Conservation (phyloP, 2,113 vertebrate species). For the Vimba vimba region DNA sequence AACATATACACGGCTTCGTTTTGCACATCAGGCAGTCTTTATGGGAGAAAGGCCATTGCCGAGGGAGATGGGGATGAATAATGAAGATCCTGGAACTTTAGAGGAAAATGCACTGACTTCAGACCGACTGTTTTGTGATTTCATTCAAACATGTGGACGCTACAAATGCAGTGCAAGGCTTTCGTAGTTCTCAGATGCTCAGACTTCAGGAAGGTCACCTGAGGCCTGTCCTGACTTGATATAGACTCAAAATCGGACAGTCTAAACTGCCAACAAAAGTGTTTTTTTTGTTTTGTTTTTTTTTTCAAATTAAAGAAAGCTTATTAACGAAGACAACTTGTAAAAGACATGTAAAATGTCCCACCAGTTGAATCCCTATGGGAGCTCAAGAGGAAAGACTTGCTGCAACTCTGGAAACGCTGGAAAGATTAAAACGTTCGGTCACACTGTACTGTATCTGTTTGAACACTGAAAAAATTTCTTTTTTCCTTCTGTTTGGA, state of each 20-base stretch:
- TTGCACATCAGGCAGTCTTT: constrained; percentile 78
- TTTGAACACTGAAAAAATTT: constrained; percentile 81
- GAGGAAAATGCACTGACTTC: constrained; percentile 49
- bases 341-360: constrained; percentile 4
- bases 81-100: constrained; percentile 17
- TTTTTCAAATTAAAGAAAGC: not conserved
- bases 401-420: constrained; percentile 49
- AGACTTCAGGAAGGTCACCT: constrained; percentile 12
- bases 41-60: constrained; percentile 21
- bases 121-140: constrained; percentile 25
- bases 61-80: constrained; percentile 12
- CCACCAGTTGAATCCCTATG: constrained; percentile 19
- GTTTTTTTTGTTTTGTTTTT: too few relatives aligned
- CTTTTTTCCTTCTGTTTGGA: constrained; percentile 40
- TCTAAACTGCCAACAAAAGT: not conserved
- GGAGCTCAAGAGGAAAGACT: constrained; percentile 15
- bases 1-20: constrained; percentile 68
- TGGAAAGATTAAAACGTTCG: constrained; percentile 73
- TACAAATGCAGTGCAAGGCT: constrained; percentile 21
- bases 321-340: too few relatives aligned
- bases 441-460: constrained; percentile 93
- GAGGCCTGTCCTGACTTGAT: not conserved
- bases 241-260: not conserved
- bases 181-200: constrained; percentile 29
- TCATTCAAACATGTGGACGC: not conserved